Evolutionary conservation across 2,113 vertebrate species (phyloP).

Genomic region (Gavia stellata): DNA sequence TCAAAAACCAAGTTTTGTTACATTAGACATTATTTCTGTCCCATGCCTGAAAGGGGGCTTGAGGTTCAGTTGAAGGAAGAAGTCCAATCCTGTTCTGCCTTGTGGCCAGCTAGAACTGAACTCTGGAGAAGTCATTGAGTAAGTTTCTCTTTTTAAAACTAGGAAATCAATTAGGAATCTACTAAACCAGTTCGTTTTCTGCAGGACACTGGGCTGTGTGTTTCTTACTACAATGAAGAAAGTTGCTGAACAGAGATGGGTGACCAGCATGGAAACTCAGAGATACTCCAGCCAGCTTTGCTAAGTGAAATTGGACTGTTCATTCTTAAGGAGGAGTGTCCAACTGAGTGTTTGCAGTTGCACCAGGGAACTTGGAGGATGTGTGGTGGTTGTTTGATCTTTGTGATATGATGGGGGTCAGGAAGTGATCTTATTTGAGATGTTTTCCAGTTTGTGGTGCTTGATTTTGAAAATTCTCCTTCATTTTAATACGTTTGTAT

Average conservation of each 20-base stretch:
- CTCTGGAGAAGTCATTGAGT: neutral
- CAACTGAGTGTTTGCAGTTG: neutral
- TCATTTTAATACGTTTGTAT: neutral
- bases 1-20: neutral
- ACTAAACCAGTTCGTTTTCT: neutral
- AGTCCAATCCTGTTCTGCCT: fast-evolving
- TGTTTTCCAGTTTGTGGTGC: neutral
- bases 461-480: neutral
- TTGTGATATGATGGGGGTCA: neutral
- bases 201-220: neutral
- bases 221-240: neutral
- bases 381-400: neutral
- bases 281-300: neutral
- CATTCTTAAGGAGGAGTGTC: neutral
- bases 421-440: neutral
- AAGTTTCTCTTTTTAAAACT: neutral
- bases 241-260: neutral
- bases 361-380: neutral
- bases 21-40: neutral
- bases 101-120: neutral
- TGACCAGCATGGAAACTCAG: neutral
- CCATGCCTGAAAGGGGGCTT: neutral
- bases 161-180: neutral
- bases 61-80: neutral
- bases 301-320: neutral